A percentile compares a stretch with the other conserved stretches of the same genome.
These are phyloP conservation scores for Oreonectes daqikongensis DNA, from an alignment of 2,797 vertebrate genomes.

Conservation along the genomic window DNA sequence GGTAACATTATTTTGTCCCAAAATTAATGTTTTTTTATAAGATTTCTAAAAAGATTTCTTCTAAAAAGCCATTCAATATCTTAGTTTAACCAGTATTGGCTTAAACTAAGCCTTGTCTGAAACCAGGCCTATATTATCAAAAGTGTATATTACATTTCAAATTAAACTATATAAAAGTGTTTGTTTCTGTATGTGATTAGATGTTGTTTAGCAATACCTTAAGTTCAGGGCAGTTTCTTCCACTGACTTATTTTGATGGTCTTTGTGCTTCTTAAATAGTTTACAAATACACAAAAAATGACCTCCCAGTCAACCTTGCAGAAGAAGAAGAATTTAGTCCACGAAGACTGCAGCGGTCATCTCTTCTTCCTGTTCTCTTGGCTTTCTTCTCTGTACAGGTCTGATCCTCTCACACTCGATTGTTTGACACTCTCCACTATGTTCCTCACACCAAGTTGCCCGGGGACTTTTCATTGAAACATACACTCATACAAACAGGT, in stretches of 20 bases:
- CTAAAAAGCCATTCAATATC: too few species aligned
- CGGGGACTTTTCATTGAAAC: background rate
- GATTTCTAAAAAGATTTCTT: too few species aligned
- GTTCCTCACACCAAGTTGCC: conserved; percentile 8
- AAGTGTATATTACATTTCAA: too few species aligned
- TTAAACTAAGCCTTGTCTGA: too few species aligned
- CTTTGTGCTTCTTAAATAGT: conserved; percentile 19
- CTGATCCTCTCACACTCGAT: background rate
- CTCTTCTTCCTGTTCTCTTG: background rate
- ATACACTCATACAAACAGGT: too few species aligned
- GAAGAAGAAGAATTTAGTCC: conserved; percentile 44
- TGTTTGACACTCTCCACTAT: conserved; percentile 26
- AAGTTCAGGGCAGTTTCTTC: conserved; percentile 30
- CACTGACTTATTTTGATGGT: conserved; percentile 38
- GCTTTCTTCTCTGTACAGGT: background rate
- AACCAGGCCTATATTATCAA: too few species aligned
- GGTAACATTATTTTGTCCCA: too few species aligned
- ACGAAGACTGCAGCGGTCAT: conserved; percentile 17
- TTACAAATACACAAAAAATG: conserved; percentile 49
- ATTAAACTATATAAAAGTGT: too few species aligned
- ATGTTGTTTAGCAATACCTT: too few species aligned
- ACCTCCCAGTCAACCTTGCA: conserved; percentile 37
- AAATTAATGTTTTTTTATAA: too few species aligned
- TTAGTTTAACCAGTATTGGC: too few species aligned
- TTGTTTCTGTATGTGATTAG: too few species aligned